Base-by-base conservation (phyloP, 2,888 invertebrate genomes). In the Therioaphis trifolii region DNA sequence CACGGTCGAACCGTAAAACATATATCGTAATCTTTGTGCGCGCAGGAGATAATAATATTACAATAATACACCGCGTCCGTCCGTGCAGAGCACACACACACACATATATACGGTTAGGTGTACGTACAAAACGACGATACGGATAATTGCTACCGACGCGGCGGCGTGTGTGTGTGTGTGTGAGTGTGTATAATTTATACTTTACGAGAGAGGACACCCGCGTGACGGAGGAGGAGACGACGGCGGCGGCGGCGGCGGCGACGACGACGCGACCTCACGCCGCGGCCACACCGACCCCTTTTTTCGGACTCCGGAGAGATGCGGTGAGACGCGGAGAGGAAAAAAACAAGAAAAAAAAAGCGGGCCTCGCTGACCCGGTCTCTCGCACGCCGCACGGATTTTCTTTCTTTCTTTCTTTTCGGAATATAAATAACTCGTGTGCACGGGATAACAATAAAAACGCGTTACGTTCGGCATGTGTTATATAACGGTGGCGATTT, bases 251-350 rank as follows among this genome's bases (percentile, higher is more conserved):
- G 55, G 9, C 63, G 63, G 24, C 27, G 63, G 18, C 15, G 63
- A 15, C 61, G 76, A 77, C 7, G 77, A 77, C 71, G 27, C 77
- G 77, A 77, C 77, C 77, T 77, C 77, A 77, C 77, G 77, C 63
- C 77, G 77, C 27, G 77, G 43, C 18, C 3, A 29, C 1, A 63
- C n/a, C n/a, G n/a, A 40, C 12, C 15, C 29, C 21, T 40, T 68
- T 9, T 58, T 29, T 29, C 68, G 68, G 68, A 18, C 15, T 4
- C 2, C n/a, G 63, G 63, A 18, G 35, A 5, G 21, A 15, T 21
- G 68, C 29, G 35, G 15, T 2, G 61, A 1, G 27, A 12, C 5
- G 61, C 1, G 14, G 14, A 9, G 27, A 27, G 5, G n/a, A n/a
- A 18, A 5, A 24, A n/a, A 14, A 1, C 12, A 61, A 2, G 58